These are phyloP conservation scores for Gallinago jamesoni DNA, from an alignment of 2,113 vertebrate genomes.

Conservation along the genomic window DNA sequence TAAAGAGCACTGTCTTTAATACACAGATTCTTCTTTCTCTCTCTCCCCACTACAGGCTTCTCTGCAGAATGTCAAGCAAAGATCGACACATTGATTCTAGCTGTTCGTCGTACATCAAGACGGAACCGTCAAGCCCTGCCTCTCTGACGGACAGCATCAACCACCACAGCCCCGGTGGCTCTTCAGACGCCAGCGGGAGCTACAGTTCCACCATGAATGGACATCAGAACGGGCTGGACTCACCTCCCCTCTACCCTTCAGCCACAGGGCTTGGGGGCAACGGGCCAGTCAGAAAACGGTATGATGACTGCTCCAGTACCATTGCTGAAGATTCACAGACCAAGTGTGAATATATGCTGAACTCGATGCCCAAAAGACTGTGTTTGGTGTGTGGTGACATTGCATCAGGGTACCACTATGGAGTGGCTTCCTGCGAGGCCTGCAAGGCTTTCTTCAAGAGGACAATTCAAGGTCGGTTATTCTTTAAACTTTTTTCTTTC, in stretches of 20 bases:
- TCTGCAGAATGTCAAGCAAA: constrained; percentile 99
- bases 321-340: constrained; percentile 98
- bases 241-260: constrained; percentile 94
- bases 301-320: constrained; percentile 98
- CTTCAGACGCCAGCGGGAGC: constrained; percentile 98
- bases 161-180: constrained; percentile 98
- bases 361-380: constrained; percentile 99
- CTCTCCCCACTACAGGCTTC: constrained; percentile 84
- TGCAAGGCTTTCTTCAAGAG: constrained; percentile 99
- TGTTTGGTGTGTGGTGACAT: constrained; percentile 99
- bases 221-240: constrained; percentile 98
- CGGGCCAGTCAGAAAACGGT: constrained; percentile 91
- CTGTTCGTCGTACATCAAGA: constrained; percentile 99
- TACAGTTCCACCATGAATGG: constrained; percentile 99
- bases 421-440: constrained; percentile 97
- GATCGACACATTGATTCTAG: constrained; percentile 99
- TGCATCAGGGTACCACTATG: constrained; percentile 98
- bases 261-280: constrained; percentile 88
- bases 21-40: constrained; percentile 57
- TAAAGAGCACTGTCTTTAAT: constrained; percentile 70
- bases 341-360: constrained; percentile 99
- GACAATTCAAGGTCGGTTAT: constrained; percentile 97
- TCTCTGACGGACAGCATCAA: constrained; percentile 99
- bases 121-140: constrained; percentile 98
- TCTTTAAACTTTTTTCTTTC: neutral